These are phyloP conservation scores for Oreotragus oreotragus DNA, from an alignment of 2,113 vertebrate genomes.

Conservation along the genomic window DNA sequence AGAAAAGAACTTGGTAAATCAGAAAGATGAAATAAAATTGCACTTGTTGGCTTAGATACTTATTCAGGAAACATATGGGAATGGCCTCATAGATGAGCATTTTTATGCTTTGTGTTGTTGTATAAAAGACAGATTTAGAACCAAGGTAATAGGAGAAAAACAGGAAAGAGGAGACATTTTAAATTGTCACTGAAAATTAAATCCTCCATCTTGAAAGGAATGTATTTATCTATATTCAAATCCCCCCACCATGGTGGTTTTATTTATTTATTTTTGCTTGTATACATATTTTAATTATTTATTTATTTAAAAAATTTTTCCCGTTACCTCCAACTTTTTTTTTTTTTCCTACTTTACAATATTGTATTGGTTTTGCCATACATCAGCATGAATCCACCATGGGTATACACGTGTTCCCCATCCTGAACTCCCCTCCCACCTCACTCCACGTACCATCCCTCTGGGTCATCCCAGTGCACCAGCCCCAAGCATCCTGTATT, in stretches of 20 bases:
- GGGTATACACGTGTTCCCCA: too few species aligned
- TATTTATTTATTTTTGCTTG: too few species aligned
- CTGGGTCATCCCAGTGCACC: too few species aligned
- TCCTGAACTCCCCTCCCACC: too few species aligned
- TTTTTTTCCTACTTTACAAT: too few species aligned
- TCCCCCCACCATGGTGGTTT: neutral
- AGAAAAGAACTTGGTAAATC: rapidly evolving
- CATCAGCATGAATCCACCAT: too few species aligned
- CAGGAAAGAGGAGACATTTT: neutral
- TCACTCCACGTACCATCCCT: too few species aligned
- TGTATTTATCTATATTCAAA: neutral
- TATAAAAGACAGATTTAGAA: neutral
- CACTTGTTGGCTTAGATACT: neutral
- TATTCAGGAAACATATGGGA: slow-evolving; percentile 1
- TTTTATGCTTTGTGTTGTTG: neutral
- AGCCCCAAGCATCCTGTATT: too few species aligned
- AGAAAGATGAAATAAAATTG: neutral
- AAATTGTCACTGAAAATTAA: neutral
- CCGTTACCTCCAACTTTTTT: too few species aligned
- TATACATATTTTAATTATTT: too few species aligned
- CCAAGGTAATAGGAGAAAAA: neutral
- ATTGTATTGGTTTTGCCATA: too few species aligned
- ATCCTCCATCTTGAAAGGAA: neutral
- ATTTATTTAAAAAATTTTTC: too few species aligned
- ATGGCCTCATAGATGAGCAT: neutral